Evolutionary conservation across 2,888 invertebrate genomes (phyloP), one percentile per base, ranked within the genome.

Genomic region (Lasius platythorax): DNA sequence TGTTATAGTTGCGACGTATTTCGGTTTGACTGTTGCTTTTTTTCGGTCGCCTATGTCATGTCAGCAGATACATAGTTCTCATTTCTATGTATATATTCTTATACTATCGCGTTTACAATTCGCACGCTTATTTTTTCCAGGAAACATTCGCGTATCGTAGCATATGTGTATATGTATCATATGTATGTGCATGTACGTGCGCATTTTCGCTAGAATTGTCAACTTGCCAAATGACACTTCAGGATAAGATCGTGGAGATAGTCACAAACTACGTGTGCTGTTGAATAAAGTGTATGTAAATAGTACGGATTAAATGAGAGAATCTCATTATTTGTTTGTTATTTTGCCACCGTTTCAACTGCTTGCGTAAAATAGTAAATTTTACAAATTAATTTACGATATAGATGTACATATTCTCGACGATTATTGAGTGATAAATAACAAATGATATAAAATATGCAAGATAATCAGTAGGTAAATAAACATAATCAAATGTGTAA

Each of bases 81-180:
- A 23, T 68, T 58, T 58, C 6, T 6, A 79, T 28, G 15, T 23
- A 66, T 33, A 5, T 46, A 58, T 68, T 68, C 43, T 18, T 30
- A 43, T 46, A 79, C 58, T 79, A 70, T 70, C 30, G 43, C 56
- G 12, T 30, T 68, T 28, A 23, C 15, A 23, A 58, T 5, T 43
- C 5, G 56, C 56, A 12, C 28, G 40, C n/a, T 30, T n/a, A 15
- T 30, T 46, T 61, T 78, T 58, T 15, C 3, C 15, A 67, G 30
- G 9, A 12, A 37, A 37, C 46, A 64, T 11, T 11, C 11, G 37
- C 15, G 23, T 58, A 43, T 68, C 6, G 11, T 50, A 18, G 2
- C 43, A 9, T 11, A 50, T 50, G 1, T 50, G 8, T 50, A 50
- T n/a, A 50, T 15, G 18, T 18, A 18, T 50, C 18, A 18, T 50